A percentile compares a stretch with the other conserved stretches of the same genome.
phyloP scores from a whole-genome alignment of 1,140 invertebrate species.

The Zaprionus ornatus region DNA sequence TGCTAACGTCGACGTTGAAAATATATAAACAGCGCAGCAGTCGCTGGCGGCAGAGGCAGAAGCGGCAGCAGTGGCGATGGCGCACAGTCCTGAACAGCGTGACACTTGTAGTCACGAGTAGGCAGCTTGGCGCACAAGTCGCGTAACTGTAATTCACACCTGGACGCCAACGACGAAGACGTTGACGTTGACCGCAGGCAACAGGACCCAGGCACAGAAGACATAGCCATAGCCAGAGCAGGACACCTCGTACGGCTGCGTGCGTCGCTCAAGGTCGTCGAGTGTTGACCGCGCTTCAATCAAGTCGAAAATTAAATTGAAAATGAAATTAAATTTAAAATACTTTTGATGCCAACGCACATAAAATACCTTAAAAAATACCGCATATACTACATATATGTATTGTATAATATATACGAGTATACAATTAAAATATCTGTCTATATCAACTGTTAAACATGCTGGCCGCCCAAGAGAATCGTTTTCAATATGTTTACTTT shows the following conservation, averaged over 20 bases:
- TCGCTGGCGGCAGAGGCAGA: conserved; percentile 2
- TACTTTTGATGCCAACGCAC: background rate
- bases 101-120: conserved; percentile 52
- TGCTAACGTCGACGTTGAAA: conserved; percentile 5
- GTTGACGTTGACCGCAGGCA: background rate
- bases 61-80: background rate
- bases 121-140: conserved; percentile 48
- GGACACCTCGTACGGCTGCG: conserved; percentile 26
- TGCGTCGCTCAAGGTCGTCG: conserved; percentile 40
- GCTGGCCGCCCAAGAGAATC: conserved; percentile 69
- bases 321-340: background rate
- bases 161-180: conserved; percentile 21
- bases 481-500: conserved; percentile 80
- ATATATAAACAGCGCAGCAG: conserved; percentile 37
- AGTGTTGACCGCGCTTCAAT: background rate
- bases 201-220: conserved; percentile 11
- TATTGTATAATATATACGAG: conserved; percentile 6
- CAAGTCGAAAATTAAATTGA: background rate
- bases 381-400: background rate
- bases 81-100: conserved; percentile 39
- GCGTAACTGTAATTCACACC: conserved; percentile 50
- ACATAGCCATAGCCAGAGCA: too few relatives aligned
- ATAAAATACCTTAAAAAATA: background rate
- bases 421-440: background rate
- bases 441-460: conserved; percentile 43